A percentile compares a stretch with the other conserved stretches of the same genome.
These are phyloP conservation scores for Cavia porcellus DNA, from an alignment of 2,113 vertebrate species.

Conservation along the genomic window DNA sequence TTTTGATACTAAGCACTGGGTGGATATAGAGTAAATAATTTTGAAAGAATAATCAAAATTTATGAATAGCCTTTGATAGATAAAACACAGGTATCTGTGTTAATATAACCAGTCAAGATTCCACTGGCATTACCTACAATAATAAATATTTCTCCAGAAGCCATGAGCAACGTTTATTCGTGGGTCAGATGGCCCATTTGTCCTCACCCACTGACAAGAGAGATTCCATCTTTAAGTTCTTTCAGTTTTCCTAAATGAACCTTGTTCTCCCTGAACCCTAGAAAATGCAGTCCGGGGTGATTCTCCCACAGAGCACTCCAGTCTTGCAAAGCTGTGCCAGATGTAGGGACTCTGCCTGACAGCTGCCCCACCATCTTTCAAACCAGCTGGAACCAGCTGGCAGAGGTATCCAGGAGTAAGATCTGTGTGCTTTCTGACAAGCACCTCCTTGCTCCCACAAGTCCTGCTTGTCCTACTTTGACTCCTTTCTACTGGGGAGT, in stretches of 20 bases:
- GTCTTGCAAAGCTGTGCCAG: neutral
- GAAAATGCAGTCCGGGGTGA: neutral
- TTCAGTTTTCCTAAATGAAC: neutral
- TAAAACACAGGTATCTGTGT: neutral
- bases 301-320: neutral
- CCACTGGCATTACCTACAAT: neutral
- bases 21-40: neutral
- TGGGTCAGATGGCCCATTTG: neutral
- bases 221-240: neutral
- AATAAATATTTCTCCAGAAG: constrained; percentile 9
- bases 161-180: neutral
- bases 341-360: neutral
- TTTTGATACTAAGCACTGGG: neutral
- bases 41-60: neutral
- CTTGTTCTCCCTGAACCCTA: neutral
- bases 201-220: neutral
- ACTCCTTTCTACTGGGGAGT: neutral
- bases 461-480: neutral
- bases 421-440: neutral
- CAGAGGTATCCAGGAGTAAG: neutral
- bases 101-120: neutral
- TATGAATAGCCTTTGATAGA: neutral
- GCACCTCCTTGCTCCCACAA: neutral
- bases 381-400: neutral
- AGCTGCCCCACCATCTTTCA: neutral